These are phyloP conservation scores for Propithecus coquereli DNA, from an alignment of 2,113 vertebrate species.

Conservation along the genomic window DNA sequence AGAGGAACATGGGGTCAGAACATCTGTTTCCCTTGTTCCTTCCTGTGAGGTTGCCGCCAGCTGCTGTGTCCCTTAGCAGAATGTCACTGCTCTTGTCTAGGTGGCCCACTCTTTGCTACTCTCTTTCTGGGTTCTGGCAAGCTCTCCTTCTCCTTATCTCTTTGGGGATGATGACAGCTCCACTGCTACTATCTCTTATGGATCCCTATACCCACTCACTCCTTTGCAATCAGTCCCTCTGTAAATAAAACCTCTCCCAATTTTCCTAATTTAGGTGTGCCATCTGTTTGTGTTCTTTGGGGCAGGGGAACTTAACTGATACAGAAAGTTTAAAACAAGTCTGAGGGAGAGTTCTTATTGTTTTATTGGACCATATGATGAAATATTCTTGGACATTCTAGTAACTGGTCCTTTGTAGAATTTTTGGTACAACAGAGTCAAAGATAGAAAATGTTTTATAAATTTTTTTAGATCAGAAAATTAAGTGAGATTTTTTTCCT, in stretches of 20 bases:
- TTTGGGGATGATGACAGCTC: neutral
- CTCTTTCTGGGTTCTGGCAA: neutral
- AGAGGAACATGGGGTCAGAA: too few species aligned
- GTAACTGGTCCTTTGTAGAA: neutral
- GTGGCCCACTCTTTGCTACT: neutral
- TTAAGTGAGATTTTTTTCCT: neutral
- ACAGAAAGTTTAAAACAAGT: neutral
- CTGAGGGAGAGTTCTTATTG: neutral
- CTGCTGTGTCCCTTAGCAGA: neutral
- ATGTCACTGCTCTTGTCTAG: neutral
- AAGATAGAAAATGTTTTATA: neutral
- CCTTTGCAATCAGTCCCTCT: neutral
- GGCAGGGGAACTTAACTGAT: neutral
- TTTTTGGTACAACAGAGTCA: neutral
- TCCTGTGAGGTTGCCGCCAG: neutral
- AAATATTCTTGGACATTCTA: neutral
- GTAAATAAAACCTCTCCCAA: neutral
- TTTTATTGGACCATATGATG: neutral
- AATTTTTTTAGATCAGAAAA: constrained; percentile 19
- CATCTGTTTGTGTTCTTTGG: neutral
- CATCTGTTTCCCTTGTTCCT: neutral
- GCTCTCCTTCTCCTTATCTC: neutral
- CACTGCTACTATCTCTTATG: neutral
- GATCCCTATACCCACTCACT: neutral
- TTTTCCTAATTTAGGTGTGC: neutral